Evolutionary conservation across 2,113 vertebrate genomes (phyloP), one percentile per base, ranked within the genome.

Genomic region (Typhlomys cinereus): DNA sequence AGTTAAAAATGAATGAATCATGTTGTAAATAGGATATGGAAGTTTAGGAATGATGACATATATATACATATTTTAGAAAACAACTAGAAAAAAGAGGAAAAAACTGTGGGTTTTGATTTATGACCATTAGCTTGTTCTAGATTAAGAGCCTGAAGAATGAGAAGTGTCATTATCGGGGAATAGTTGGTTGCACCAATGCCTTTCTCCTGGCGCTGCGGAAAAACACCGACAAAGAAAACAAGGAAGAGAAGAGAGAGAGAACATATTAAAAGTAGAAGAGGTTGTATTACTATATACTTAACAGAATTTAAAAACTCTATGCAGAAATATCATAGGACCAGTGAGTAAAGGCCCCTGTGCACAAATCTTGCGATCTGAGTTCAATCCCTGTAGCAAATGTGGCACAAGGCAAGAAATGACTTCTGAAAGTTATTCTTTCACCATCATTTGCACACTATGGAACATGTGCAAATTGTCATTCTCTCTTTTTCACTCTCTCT

Each of bases 1-100:
- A 96, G 96, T 98, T 97, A 50, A 97, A n/a, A 97, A 91, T 81
- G 57, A 94, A 97, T 97, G 91, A 96, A 92, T 97, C 94, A 90
- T n/a, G 88, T 69, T 95, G 91, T 95, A 74, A 31, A 88, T 0
- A 71, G 71, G 93, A 90, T 1, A 85, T 29, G 92, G 87, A 94
- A 89, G 86, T 50, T 91, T 73, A 48, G 1, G 81, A 85, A 96
- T 80, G 4, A 74, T 88, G 0, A 2, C 61, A 13, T 1, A 69
- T 23, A 66, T 85, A n/a, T n/a, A n/a, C n/a, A n/a, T n/a, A n/a
- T 92, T 84, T 74, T 95, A 46, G 10, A 78, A 92, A 94, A 89
- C 78, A 85, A 50, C 15, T 86, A 48, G 75, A 85, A 36, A 88
- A n/a, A 79, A 85, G 34, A 92, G 36, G 39, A 83, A 84, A 71